Base-by-base conservation (phyloP, 1,140 invertebrate genomes). In the Leptinotarsa undecemlineata region DNA sequence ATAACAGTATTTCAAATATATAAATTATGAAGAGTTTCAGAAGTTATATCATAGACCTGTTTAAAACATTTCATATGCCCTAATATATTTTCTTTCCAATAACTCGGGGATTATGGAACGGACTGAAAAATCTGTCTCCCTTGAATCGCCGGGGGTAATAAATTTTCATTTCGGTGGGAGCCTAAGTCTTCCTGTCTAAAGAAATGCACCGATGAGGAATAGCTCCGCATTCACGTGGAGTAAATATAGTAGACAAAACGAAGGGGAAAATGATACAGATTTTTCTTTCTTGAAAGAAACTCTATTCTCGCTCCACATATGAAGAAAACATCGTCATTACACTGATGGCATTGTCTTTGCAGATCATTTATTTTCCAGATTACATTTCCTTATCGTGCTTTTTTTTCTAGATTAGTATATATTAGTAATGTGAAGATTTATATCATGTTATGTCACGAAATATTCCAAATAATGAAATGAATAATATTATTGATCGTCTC, bases 181-280 rank as follows among this genome's bases (percentile, higher is more conserved):
- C 26, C 74, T 75, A 75, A 75, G 71, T 75, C 74, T 75, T 75
- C 71, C 74, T 78, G 77, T 78, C 77, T 76, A 74, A 78, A 76
- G 74, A 74, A 78, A 78, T 78, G 77, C 77, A 78, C 74, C 74
- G 76, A 70, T 76, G 77, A 78, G 74, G 74, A 72, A 78, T 78
- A 73, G 74, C 73, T 60, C 60, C 74, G 74, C 77, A 74, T 78
- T 78, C 76, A 73, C 48, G 75, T 67, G 74, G 63, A 78, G 77
- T 76, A 76, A 78, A 78, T 74, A 76, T 76, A 78, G 71, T 69
- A 78, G 74, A 73, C 48, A 74, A 78, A 76, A 74, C 74, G 71
- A 19, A 33, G 48, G 72, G 71, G 69, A 77, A 68, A 78, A 78
- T 76, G 75, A 78, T 76, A 76, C 74, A 74, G 73, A 76, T 78